Evolutionary conservation across 2,888 invertebrate species (phyloP).

Genomic region (Theretra japonica): DNA sequence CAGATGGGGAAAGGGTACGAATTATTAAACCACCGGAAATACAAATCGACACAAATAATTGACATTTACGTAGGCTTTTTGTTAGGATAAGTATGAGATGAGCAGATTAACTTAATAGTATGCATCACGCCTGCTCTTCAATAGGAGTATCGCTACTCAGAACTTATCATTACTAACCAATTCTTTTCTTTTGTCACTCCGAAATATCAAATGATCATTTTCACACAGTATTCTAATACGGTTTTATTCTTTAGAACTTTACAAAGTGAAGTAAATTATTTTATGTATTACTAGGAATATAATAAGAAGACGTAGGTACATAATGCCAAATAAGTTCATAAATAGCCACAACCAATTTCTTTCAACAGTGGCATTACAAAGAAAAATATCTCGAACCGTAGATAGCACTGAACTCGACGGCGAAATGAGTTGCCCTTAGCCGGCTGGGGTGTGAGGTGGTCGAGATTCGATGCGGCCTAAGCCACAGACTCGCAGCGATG

Average conservation of each 20-base stretch:
- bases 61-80: too few species aligned
- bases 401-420: conserved; percentile 76
- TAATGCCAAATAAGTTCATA: conserved; percentile 41
- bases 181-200: too few species aligned
- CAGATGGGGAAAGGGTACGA: too few species aligned
- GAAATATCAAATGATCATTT: too few species aligned
- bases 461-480: conserved; percentile 61
- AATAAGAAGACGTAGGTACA: background rate
- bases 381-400: conserved; percentile 80
- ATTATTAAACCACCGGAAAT: too few species aligned
- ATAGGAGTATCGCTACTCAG: too few species aligned
- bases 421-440: conserved; percentile 83
- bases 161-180: too few species aligned
- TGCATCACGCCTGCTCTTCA: too few species aligned
- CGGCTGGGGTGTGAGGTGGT: conserved; percentile 80
- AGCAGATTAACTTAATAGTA: too few species aligned
- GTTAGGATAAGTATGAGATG: too few species aligned
- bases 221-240: too few species aligned
- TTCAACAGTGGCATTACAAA: conserved; percentile 78
- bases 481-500: conserved; percentile 35
- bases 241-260: background rate
- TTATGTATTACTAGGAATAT: background rate
- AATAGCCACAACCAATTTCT: conserved; percentile 62
- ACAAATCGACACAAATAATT: too few species aligned
- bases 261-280: background rate